These are phyloP conservation scores for Alauda arvensis DNA, from an alignment of 2,797 vertebrate genomes.

Conservation along the genomic window DNA sequence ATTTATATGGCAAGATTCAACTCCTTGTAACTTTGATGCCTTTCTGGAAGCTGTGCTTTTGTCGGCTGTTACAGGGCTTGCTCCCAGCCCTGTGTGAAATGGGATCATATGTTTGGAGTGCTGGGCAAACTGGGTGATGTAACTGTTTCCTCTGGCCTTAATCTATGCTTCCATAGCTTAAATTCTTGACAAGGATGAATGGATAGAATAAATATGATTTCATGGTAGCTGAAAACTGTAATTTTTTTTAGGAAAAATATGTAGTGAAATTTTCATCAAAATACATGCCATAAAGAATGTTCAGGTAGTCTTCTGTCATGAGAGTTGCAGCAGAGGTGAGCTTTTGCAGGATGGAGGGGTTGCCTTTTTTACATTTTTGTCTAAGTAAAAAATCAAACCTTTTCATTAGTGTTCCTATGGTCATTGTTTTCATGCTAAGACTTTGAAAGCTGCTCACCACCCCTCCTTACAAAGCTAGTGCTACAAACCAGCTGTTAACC, in stretches of 20 bases:
- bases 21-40: background rate
- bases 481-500: background rate
- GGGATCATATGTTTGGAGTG: background rate
- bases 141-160: background rate
- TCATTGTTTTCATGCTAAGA: background rate
- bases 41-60: background rate
- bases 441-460: background rate
- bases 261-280: background rate
- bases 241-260: background rate
- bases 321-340: background rate
- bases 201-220: background rate
- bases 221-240: background rate
- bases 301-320: background rate
- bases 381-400: background rate
- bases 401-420: background rate
- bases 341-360: accelerated
- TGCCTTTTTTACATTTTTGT: background rate
- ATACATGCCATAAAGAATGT: background rate
- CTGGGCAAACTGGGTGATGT: background rate
- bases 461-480: background rate
- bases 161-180: background rate
- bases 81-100: background rate
- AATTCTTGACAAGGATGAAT: background rate
- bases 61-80: background rate
- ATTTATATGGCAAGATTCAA: background rate